Percentiles rank a stretch among this genome's conserved stretches.
phyloP scores from a whole-genome alignment of 2,888 invertebrate genomes.

The Heliothis peltigera region DNA sequence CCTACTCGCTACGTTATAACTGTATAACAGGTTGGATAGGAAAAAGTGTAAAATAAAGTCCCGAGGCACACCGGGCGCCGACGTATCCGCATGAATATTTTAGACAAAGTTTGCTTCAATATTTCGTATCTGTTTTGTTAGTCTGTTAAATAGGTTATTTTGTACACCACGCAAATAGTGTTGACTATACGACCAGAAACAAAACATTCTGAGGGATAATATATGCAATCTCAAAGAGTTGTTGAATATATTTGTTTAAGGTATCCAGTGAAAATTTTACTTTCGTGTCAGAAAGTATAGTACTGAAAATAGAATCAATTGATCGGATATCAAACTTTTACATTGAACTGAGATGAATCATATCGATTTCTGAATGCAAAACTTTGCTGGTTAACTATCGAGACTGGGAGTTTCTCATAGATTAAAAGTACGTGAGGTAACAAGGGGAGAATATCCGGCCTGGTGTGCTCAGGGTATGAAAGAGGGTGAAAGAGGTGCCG shows the following conservation, averaged over 20 bases:
- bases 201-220: background rate
- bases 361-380: slow-evolving; percentile 44
- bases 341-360: slow-evolving; percentile 45
- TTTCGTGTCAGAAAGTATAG: slow-evolving; percentile 2
- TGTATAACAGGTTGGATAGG: slow-evolving; percentile 76
- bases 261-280: background rate
- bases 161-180: slow-evolving; percentile 37
- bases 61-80: slow-evolving; percentile 62
- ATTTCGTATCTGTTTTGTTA: slow-evolving; percentile 50
- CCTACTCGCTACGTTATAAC: slow-evolving; percentile 75
- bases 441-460: slow-evolving; percentile 48
- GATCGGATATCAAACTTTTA: slow-evolving; percentile 42
- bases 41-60: slow-evolving; percentile 74
- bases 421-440: slow-evolving; percentile 47
- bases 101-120: slow-evolving; percentile 52
- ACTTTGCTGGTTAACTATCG: slow-evolving; percentile 47
- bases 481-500: slow-evolving; percentile 63
- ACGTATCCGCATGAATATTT: slow-evolving; percentile 52
- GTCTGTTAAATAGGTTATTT: slow-evolving; percentile 55
- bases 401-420: slow-evolving; percentile 46
- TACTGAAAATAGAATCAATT: slow-evolving; percentile 25
- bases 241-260: slow-evolving; percentile 1
- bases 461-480: slow-evolving; percentile 62
- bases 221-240: background rate
- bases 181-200: slow-evolving; percentile 25